Conservation (phyloP, 2,113 vertebrate genomes). For the Pelmatolapia mariae region DNA sequence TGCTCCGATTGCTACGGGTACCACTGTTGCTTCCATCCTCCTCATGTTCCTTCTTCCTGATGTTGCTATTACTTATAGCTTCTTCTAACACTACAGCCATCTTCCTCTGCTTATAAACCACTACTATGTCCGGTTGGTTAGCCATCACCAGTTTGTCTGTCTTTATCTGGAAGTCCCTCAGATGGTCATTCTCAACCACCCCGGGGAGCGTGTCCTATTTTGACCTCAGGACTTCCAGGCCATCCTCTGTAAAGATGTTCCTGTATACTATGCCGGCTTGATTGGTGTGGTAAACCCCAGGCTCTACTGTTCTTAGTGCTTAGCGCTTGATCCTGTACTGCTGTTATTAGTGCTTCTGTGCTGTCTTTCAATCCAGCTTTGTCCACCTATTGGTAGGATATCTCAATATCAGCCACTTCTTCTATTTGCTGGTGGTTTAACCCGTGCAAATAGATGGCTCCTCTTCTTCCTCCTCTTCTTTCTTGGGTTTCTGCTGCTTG, state of each 20-base stretch:
- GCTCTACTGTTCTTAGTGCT: background rate
- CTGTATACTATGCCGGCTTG: background rate
- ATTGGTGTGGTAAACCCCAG: background rate
- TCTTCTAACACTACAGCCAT: background rate
- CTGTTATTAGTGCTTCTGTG: background rate
- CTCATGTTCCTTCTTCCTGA: background rate
- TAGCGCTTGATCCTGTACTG: background rate
- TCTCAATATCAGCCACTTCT: background rate
- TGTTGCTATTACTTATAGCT: background rate
- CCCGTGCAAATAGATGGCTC: background rate
- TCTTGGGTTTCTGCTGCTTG: background rate
- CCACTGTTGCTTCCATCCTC: background rate
- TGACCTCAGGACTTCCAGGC: background rate
- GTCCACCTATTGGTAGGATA: background rate
- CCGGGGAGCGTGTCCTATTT: rapidly evolving
- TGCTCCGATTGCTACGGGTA: rapidly evolving
- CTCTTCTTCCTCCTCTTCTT: rapidly evolving
- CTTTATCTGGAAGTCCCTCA: background rate
- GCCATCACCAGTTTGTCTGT: background rate
- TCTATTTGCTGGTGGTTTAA: background rate
- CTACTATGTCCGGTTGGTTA: background rate
- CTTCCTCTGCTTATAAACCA: background rate
- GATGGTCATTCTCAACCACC: background rate
- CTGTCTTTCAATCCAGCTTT: background rate
- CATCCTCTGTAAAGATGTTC: background rate